phyloP scores from a whole-genome alignment of 2,888 invertebrate genomes.

The Laspeyria flexula region DNA sequence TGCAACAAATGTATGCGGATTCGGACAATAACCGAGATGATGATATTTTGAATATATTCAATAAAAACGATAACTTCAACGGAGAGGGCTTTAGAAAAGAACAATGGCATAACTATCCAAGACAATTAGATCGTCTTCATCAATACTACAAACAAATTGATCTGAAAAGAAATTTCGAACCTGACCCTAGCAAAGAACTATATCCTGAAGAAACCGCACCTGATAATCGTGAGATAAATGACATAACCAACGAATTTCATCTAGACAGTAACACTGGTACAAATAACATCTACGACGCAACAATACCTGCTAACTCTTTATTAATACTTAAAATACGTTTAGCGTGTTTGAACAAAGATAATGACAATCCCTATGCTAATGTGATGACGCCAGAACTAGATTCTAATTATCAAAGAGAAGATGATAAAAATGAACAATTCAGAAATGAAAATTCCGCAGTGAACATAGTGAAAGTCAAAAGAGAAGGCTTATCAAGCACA shows the following conservation, averaged over 20 bases:
- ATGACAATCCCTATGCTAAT: constrained; percentile 45
- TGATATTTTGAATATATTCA: constrained; percentile 51
- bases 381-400: constrained; percentile 40
- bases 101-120: constrained; percentile 78
- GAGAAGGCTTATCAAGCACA: constrained; percentile 50
- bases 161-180: constrained; percentile 56
- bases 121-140: constrained; percentile 74
- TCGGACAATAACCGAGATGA: constrained; percentile 52
- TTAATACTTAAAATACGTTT: constrained; percentile 72
- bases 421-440: constrained; percentile 40
- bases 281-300: constrained; percentile 54
- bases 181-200: constrained; percentile 48
- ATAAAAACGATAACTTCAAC: constrained; percentile 59
- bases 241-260: constrained; percentile 57
- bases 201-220: constrained; percentile 41
- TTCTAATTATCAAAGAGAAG: constrained; percentile 42
- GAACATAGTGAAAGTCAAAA: constrained; percentile 60
- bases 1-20: constrained; percentile 42
- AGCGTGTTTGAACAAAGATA: constrained; percentile 60
- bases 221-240: constrained; percentile 36
- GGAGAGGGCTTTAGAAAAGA: constrained; percentile 73
- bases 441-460: constrained; percentile 52
- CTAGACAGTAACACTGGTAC: constrained; percentile 50
- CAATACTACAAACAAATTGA: constrained; percentile 48
- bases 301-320: constrained; percentile 63